These are phyloP conservation scores for Baronia brevicornis DNA, from an alignment of 2,888 invertebrate genomes.

Conservation along the genomic window DNA sequence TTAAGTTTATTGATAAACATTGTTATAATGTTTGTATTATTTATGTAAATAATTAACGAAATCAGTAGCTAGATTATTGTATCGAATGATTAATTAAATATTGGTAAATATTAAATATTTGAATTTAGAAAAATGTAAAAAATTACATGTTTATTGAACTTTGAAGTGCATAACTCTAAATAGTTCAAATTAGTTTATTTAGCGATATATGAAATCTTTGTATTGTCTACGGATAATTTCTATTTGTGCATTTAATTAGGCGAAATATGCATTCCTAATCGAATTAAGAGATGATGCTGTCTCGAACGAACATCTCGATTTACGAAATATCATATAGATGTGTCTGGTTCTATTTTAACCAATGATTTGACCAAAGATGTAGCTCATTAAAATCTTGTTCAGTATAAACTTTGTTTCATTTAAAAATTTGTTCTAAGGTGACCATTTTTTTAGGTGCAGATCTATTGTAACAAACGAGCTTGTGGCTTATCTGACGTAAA, in stretches of 20 bases:
- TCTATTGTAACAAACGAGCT: no score
- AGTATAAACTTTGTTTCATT: constrained; percentile 38
- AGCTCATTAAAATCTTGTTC: constrained; percentile 71
- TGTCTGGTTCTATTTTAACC: constrained; percentile 67
- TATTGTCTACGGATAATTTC: constrained; percentile 27
- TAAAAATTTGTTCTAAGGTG: constrained; percentile 13
- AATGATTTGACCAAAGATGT: constrained; percentile 82
- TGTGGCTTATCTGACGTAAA: no score
- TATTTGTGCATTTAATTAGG: constrained; percentile 49
- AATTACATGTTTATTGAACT: constrained; percentile 35
- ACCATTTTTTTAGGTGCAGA: no score
- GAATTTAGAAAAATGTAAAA: constrained; percentile 48
- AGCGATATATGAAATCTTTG: constrained; percentile 33
- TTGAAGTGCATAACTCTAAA: constrained; percentile 32
- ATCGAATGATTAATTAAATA: constrained; percentile 30
- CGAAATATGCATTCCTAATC: constrained; percentile 50
- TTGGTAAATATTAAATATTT: constrained; percentile 37
- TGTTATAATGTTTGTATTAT: constrained; percentile 70
- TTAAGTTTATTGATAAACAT: constrained; percentile 65
- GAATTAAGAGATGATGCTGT: constrained; percentile 29
- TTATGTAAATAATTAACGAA: constrained; percentile 59
- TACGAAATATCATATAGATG: constrained; percentile 34
- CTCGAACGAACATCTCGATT: constrained; percentile 27
- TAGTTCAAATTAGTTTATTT: constrained; percentile 62
- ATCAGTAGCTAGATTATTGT: constrained; percentile 54